Base-by-base conservation (phyloP, 2,888 invertebrate species). In the Sericinus montela region DNA sequence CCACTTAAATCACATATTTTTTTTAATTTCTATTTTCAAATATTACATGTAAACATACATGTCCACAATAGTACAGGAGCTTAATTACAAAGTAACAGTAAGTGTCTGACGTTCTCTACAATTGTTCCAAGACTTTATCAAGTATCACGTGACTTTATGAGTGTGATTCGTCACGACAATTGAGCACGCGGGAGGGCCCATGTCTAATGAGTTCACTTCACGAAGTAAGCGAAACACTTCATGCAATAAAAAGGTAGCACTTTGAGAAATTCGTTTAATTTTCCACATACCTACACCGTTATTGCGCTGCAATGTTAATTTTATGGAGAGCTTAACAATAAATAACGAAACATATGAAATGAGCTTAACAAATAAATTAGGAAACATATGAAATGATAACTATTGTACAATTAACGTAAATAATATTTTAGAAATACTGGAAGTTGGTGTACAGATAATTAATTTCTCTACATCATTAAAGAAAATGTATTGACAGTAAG, bases 151-250 rank as follows among this genome's bases (percentile, higher is more conserved):
- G 71, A 77, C 71, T 87, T 87, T 86, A 87, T 79, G 85, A 83
- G 70, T 71, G 59, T 74, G 69, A 85, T 87, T 85, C 76, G 87
- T 88, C 79, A 83, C 87, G 83, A 85, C 80, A 74, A 76, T 83
- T 84, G 80, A 86, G 67, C 80, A 78, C 73, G 72, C 69, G 69
- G 66, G 66, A 68, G 71, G 73, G 69, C 55, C 60, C 55, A 48
- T 56, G 59, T 52, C 47, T 74, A 78, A 75, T 72, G 75, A 72
- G 68, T 63, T 48, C 56, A 51, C 52, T 52, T 45, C 40, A 16
- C 42, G 45, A 5, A 32, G 11, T 25, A 42, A 52, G 65, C 55
- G 55, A 49, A 47, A 55, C 56, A 55, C 53, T 58, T 57, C 55
- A 57, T 61, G 68, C 52, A 69, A 69, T 75, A 71, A 77, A 78